These are phyloP conservation scores for Paramormyrops hopkinsi DNA, from an alignment of 2,797 vertebrate species.

Conservation along the genomic window DNA sequence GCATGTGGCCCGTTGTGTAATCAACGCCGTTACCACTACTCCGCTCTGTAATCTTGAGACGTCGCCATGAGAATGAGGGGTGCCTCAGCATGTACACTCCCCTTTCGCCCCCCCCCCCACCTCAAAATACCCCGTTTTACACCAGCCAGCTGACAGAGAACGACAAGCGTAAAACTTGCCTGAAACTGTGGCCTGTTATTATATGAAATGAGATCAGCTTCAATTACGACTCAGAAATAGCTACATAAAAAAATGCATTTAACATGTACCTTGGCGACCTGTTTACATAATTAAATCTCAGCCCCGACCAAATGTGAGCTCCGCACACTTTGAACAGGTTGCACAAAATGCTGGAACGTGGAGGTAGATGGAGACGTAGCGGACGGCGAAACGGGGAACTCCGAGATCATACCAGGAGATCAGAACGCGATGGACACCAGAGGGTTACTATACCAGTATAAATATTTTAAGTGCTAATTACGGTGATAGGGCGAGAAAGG, in stretches of 20 bases:
- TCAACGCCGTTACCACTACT: background rate
- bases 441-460: background rate
- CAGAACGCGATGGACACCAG: background rate
- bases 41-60: background rate
- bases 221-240: slow-evolving; percentile 37
- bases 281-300: background rate
- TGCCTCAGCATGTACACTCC: background rate
- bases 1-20: slow-evolving; percentile 4
- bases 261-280: background rate
- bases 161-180: background rate
- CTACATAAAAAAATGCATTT: background rate
- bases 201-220: slow-evolving; percentile 39
- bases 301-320: background rate
- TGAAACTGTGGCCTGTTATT: slow-evolving; percentile 24
- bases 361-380: background rate
- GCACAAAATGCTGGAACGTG: background rate
- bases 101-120: background rate
- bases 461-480: slow-evolving; percentile 22
- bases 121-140: background rate
- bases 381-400: background rate
- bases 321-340: background rate
- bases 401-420: background rate
- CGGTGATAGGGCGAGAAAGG: background rate
- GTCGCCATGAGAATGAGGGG: background rate
- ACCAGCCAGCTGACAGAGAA: background rate